Percentiles rank a stretch among this genome's conserved stretches.
These are phyloP conservation scores for Onthophagus taurus DNA, from an alignment of 1,140 invertebrate species.

Conservation along the genomic window DNA sequence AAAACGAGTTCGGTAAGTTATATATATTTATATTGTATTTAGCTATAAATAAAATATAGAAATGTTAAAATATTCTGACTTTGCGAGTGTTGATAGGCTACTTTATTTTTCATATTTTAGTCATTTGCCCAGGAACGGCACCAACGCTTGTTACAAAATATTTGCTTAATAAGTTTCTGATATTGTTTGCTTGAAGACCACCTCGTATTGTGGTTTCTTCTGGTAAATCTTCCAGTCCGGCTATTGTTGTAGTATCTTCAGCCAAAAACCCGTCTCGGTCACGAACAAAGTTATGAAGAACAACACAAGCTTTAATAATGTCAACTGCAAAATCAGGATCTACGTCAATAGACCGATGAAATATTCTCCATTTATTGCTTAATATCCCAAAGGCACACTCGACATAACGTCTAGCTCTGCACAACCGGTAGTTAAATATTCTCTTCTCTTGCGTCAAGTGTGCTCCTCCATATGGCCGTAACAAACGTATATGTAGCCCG, in stretches of 20 bases:
- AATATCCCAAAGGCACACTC: slow-evolving; percentile 42
- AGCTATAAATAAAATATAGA: no score
- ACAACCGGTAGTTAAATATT: slow-evolving; percentile 40
- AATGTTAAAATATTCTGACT: no score
- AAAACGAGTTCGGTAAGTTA: no score
- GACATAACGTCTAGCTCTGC: slow-evolving; percentile 31
- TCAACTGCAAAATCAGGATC: slow-evolving; percentile 25
- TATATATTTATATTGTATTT: no score
- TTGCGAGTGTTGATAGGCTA: no score
- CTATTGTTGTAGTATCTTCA: slow-evolving; percentile 12
- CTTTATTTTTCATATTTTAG: no score
- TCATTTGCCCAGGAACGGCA: neutral
- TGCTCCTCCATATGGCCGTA: slow-evolving; percentile 36
- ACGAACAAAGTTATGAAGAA: slow-evolving; percentile 26
- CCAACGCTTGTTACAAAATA: slow-evolving; percentile 13
- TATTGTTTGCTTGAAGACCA: slow-evolving; percentile 14
- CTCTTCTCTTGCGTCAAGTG: slow-evolving; percentile 28
- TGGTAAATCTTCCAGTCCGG: slow-evolving; percentile 16
- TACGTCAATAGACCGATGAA: slow-evolving; percentile 28
- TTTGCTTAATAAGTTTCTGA: slow-evolving; percentile 15
- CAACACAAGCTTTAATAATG: slow-evolving; percentile 23
- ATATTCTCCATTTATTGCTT: slow-evolving; percentile 36
- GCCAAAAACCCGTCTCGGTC: slow-evolving; percentile 13
- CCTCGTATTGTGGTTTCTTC: slow-evolving; percentile 7
- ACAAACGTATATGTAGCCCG: slow-evolving; percentile 32